Evolutionary conservation across 1,140 invertebrate species (phyloP).

Genomic region (Pinna nobilis): DNA sequence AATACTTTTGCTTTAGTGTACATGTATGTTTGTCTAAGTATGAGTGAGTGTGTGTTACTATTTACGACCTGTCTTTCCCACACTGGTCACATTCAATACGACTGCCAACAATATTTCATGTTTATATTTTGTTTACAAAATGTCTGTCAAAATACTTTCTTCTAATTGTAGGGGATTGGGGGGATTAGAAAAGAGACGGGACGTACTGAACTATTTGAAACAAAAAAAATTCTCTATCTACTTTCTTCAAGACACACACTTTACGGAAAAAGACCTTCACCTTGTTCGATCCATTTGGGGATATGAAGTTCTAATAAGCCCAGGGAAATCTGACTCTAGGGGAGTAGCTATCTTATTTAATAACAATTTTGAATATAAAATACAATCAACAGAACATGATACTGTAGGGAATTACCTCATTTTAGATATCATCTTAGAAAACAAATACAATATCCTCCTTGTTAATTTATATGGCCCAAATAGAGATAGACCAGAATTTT

Average conservation of each 20-base stretch:
- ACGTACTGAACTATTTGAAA: slow-evolving; percentile 18
- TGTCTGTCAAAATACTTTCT: slow-evolving; percentile 12
- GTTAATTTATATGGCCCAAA: slow-evolving; percentile 40
- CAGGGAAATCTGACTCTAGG: slow-evolving; percentile 2
- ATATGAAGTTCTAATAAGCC: slow-evolving; percentile 12
- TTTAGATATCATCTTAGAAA: slow-evolving; percentile 18
- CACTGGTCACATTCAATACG: no score
- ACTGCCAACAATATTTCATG: no score
- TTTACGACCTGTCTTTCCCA: no score
- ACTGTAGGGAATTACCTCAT: slow-evolving; percentile 8
- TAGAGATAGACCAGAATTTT: slow-evolving; percentile 24
- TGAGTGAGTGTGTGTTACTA: no score
- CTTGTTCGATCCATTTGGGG: slow-evolving; percentile 20
- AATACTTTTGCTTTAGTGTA: no score
- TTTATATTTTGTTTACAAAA: no score
- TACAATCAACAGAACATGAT: not conserved
- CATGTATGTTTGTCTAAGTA: no score
- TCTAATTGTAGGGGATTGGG: slow-evolving; percentile 26
- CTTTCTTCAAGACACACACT: slow-evolving; percentile 25
- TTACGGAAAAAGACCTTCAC: slow-evolving; percentile 9
- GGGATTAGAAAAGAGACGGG: slow-evolving; percentile 8
- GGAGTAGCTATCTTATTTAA: slow-evolving; percentile 19
- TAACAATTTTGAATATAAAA: slow-evolving; percentile 21
- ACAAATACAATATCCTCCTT: slow-evolving; percentile 13
- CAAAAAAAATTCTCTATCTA: slow-evolving; percentile 32